phyloP scores from a whole-genome alignment of 2,888 invertebrate genomes.

The Gandaritis pyraliata region DNA sequence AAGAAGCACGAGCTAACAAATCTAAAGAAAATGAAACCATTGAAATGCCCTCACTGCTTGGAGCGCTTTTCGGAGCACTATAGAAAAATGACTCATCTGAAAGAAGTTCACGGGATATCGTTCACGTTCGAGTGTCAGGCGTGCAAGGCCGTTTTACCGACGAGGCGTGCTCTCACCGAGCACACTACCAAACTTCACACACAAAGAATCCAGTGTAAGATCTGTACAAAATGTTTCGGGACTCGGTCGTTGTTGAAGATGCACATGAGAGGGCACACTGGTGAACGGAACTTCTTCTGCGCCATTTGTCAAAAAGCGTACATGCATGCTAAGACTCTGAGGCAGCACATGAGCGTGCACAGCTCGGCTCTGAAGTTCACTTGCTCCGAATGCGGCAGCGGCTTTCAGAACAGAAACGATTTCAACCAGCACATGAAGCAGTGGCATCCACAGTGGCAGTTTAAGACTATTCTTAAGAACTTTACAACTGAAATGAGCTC shows the following conservation, averaged over 20 bases:
- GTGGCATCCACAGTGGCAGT: conserved; percentile 75
- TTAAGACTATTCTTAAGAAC: conserved; percentile 64
- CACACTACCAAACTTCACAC: conserved; percentile 75
- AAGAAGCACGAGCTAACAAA: conserved; percentile 73
- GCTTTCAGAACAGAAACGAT: conserved; percentile 70
- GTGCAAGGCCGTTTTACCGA: conserved; percentile 67
- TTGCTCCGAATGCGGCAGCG: conserved; percentile 70
- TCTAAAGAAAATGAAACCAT: conserved; percentile 66
- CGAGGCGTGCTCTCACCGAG: conserved; percentile 71
- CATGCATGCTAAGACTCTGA: conserved; percentile 72
- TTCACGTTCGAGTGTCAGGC: conserved; percentile 71
- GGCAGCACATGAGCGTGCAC: conserved; percentile 75
- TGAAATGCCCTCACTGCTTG: conserved; percentile 76
- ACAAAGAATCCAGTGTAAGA: conserved; percentile 71
- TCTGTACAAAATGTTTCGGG: conserved; percentile 75
- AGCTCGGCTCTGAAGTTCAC: conserved; percentile 66
- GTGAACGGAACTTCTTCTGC: conserved; percentile 74
- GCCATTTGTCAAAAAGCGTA: conserved; percentile 72
- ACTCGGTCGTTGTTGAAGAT: conserved; percentile 70
- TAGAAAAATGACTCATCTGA: conserved; percentile 75
- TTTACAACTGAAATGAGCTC: conserved; percentile 52
- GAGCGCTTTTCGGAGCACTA: conserved; percentile 77
- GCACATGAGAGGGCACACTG: conserved; percentile 72
- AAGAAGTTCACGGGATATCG: conserved; percentile 70
- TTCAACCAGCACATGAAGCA: conserved; percentile 73